Percentiles rank a stretch among this genome's conserved stretches.
Conservation (phyloP, 2,113 vertebrate genomes). For the Oreochromis aureus region DNA sequence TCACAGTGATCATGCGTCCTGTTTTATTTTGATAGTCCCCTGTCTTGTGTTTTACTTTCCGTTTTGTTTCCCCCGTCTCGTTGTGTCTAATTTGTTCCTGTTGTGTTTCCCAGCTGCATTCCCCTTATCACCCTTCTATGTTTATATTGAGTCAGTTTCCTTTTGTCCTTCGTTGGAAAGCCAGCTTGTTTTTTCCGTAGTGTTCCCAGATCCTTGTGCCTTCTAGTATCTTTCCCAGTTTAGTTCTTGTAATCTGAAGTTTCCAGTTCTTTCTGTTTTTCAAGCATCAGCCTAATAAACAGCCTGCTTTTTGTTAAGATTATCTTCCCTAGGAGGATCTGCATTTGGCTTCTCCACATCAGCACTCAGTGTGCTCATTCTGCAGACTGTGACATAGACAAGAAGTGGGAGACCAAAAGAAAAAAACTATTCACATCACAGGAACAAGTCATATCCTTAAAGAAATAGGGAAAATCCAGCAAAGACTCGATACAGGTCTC, state of each 20-base stretch:
- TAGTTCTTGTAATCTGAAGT: neutral
- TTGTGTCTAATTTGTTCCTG: neutral
- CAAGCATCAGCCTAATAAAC: neutral
- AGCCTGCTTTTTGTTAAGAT: neutral
- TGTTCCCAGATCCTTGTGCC: neutral
- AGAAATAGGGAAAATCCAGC: neutral
- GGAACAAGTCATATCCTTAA: neutral
- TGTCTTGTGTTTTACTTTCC: rapidly evolving
- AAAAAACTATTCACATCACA: neutral
- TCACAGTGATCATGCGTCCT: neutral
- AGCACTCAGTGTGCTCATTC: rapidly evolving
- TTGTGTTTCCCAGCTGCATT: neutral
- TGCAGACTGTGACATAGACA: rapidly evolving
- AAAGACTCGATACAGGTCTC: rapidly evolving
- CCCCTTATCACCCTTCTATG: neutral
- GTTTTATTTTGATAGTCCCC: neutral
- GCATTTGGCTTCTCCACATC: neutral
- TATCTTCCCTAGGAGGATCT: neutral
- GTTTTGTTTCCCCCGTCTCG: rapidly evolving
- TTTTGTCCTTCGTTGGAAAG: neutral
- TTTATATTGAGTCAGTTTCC: neutral
- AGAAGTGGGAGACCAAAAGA: neutral
- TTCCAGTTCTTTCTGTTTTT: neutral
- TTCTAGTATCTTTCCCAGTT: neutral
- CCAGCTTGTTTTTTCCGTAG: rapidly evolving